phyloP scores from a whole-genome alignment of 2,797 vertebrate genomes.

The Thaleichthys pacificus region DNA sequence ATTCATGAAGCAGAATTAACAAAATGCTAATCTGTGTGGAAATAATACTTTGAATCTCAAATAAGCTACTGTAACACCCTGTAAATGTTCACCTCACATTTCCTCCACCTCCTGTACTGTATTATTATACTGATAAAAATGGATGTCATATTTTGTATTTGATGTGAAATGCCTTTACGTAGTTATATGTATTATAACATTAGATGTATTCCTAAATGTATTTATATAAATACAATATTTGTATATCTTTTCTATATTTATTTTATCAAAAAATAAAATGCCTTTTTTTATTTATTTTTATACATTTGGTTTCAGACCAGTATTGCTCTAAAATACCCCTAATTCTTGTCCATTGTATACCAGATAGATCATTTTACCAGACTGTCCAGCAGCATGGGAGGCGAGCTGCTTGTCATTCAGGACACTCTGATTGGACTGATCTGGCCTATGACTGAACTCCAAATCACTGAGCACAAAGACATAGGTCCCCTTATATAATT shows the following conservation, averaged over 20 bases:
- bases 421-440: conserved; percentile 69
- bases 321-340: conserved; percentile 4
- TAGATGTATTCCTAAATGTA: too few relatives aligned
- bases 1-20: background rate
- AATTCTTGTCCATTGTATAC: conserved; percentile 16
- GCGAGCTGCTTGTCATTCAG: conserved; percentile 69
- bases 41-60: background rate
- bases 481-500: conserved; percentile 73
- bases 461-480: conserved; percentile 67
- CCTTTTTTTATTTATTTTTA: background rate
- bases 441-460: conserved; percentile 66
- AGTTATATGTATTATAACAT: too few relatives aligned
- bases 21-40: background rate
- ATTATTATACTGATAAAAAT: too few relatives aligned
- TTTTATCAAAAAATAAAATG: background rate
- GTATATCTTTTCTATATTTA: background rate
- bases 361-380: conserved; percentile 27
- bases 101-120: too few relatives aligned
- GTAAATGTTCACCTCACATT: too few relatives aligned
- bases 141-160: too few relatives aligned
- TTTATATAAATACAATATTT: too few relatives aligned
- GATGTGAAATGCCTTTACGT: too few relatives aligned
- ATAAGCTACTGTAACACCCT: too few relatives aligned
- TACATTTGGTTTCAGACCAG: background rate
- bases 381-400: conserved; percentile 37